phyloP scores from a whole-genome alignment of 92 coral and sea anemone species.

The Heliopora coerulea region DNA sequence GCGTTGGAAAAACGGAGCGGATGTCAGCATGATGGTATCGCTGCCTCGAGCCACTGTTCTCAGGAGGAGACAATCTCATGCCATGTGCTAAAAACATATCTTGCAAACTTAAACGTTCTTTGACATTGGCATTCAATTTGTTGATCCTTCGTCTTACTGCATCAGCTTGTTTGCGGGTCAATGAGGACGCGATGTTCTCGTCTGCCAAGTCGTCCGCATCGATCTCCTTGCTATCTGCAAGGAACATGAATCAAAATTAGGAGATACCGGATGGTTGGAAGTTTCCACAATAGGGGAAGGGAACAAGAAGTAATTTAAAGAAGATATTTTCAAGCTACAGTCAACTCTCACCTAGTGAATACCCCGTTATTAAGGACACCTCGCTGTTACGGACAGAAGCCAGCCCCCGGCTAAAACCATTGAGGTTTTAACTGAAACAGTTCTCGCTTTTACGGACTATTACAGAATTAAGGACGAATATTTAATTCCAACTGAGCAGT shows the following conservation, averaged over 20 bases:
- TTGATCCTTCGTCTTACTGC: slow-evolving; percentile 84
- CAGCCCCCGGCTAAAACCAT: too few species aligned
- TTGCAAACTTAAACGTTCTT: slow-evolving; percentile 58
- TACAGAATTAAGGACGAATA: too few species aligned
- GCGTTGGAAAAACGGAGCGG: slow-evolving; percentile 83
- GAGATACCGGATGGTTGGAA: too few species aligned
- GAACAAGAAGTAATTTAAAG: too few species aligned
- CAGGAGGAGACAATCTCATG: background rate
- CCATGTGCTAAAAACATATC: slow-evolving; percentile 27
- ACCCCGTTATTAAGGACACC: too few species aligned
- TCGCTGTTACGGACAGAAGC: too few species aligned
- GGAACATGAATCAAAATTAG: background rate
- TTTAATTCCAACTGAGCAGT: too few species aligned
- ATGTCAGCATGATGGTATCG: slow-evolving; percentile 71
- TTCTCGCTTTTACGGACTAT: too few species aligned
- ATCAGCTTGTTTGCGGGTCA: slow-evolving; percentile 94
- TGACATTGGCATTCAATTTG: slow-evolving; percentile 79
- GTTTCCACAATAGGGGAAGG: too few species aligned
- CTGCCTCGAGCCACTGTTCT: slow-evolving; percentile 41
- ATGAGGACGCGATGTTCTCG: slow-evolving; percentile 80
- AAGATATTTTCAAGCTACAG: too few species aligned
- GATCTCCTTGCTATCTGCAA: slow-evolving; percentile 96
- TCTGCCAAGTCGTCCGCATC: slow-evolving; percentile 74
- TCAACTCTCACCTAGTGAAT: too few species aligned
- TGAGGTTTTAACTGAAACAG: too few species aligned